Conservation (phyloP, 2,888 invertebrate species). For the Xylota segnis region DNA sequence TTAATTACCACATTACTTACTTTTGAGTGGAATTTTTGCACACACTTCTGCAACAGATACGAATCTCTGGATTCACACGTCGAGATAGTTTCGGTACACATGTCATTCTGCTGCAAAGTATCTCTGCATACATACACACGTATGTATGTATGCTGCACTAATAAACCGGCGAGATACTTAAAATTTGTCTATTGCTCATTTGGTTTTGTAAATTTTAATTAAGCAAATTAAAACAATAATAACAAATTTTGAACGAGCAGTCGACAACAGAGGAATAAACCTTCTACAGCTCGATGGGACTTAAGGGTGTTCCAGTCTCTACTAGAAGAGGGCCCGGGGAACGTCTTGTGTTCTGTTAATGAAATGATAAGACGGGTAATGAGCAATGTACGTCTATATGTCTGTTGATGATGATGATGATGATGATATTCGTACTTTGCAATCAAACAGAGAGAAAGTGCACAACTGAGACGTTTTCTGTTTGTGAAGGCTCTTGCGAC, state of each 20-base stretch:
- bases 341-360: background rate
- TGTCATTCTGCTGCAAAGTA: background rate
- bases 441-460: conserved; percentile 22
- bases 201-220: conserved; percentile 73
- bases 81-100: conserved; percentile 29
- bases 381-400: conserved; percentile 29
- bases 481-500: background rate
- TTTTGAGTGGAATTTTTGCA: conserved; percentile 48
- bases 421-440: conserved; percentile 33
- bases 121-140: too few relatives aligned
- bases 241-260: conserved; percentile 7
- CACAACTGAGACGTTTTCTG: background rate
- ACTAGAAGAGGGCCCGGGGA: conserved; percentile 7
- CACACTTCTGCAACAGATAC: conserved; percentile 33
- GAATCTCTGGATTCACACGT: conserved; percentile 48
- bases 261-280: conserved; percentile 14
- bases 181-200: conserved; percentile 56
- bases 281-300: conserved; percentile 15
- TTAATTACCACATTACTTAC: conserved; percentile 60
- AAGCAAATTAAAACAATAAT: conserved; percentile 67
- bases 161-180: conserved; percentile 10
- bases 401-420: conserved; percentile 58
- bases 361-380: conserved; percentile 48
- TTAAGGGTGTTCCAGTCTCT: conserved; percentile 16
- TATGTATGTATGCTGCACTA: background rate